Base-by-base conservation (phyloP, 2,888 invertebrate genomes). In the Ctenicera cuprea region DNA sequence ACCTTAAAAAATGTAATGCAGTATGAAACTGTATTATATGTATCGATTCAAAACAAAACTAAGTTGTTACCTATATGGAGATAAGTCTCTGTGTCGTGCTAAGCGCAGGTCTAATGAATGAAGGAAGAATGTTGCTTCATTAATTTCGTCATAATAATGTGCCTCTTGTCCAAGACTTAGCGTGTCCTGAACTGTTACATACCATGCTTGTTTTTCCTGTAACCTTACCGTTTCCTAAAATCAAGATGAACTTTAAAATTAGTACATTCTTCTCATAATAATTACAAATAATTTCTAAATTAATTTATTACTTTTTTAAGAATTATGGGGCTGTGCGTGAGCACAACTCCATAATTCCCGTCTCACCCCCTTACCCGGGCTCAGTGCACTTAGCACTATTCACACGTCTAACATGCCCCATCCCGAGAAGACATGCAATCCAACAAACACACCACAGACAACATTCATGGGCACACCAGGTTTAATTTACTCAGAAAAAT, bases 21-120 rank as follows among this genome's bases (percentile, higher is more conserved):
- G 26, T 26, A 26, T 26, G 26, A 26, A 26, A 26, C 26, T 26
- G 26, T 3, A 26, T 26, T 26, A 26, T n/a, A n/a, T n/a, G n/a
- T n/a, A n/a, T n/a, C n/a, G n/a, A n/a, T n/a, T n/a, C n/a, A n/a
- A n/a, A n/a, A n/a, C n/a, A n/a, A n/a, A n/a, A n/a, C n/a, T n/a
- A n/a, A n/a, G n/a, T n/a, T n/a, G 66, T 75, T 80, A 85, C 85
- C 85, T 83, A 8, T 87, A 85, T 0, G 87, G 88, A 0, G 91
- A 90, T 14, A 91, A 86, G 61, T 91, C 90, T 70, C 88, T 88
- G 80, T 92, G 91, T 1, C 93, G 87, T 0, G 89, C 88, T 74
- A 94, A 83, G 22, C 92, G 87, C 11, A 92, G 89, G 77, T 93
- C 92, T 37, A 92, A 81, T 0, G 90, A 88, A 70, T 92, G 90